Conservation (phyloP, 2,113 vertebrate species). For the Pangasianodon hypophthalmus region DNA sequence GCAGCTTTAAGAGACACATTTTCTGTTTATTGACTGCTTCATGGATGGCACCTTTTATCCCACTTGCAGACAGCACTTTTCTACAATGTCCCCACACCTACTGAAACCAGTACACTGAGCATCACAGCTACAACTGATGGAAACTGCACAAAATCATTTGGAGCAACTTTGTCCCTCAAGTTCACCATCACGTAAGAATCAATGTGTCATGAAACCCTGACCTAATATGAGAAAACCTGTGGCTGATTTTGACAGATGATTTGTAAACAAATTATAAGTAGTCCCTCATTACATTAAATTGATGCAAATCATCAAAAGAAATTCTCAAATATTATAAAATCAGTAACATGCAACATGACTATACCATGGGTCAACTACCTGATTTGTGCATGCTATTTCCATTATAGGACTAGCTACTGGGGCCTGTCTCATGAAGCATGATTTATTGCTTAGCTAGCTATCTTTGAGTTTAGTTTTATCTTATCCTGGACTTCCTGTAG, state of each 20-base stretch:
- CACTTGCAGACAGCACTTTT: constrained; percentile 57
- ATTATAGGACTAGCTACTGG: too few relatives aligned
- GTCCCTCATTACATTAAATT: too few relatives aligned
- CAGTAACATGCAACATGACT: too few relatives aligned
- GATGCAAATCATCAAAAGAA: too few relatives aligned
- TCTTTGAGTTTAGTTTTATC: too few relatives aligned
- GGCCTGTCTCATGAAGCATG: too few relatives aligned
- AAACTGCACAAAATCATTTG: constrained; percentile 46
- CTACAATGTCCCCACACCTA: constrained; percentile 68
- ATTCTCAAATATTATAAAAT: too few relatives aligned
- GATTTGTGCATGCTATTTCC: too few relatives aligned
- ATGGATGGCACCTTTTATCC: not conserved
- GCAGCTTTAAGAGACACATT: not conserved
- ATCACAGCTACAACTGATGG: constrained; percentile 41
- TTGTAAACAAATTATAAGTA: too few relatives aligned
- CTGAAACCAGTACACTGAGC: constrained; percentile 34
- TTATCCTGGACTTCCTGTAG: too few relatives aligned
- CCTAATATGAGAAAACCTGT: not conserved
- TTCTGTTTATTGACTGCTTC: not conserved
- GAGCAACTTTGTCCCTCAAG: not conserved
- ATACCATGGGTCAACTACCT: too few relatives aligned
- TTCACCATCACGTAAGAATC: constrained; percentile 34
- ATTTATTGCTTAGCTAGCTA: too few relatives aligned
- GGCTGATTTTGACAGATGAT: not conserved
- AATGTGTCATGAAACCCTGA: not conserved